These are phyloP conservation scores for Anser cygnoides DNA, from an alignment of 2,113 vertebrate genomes.

Conservation along the genomic window DNA sequence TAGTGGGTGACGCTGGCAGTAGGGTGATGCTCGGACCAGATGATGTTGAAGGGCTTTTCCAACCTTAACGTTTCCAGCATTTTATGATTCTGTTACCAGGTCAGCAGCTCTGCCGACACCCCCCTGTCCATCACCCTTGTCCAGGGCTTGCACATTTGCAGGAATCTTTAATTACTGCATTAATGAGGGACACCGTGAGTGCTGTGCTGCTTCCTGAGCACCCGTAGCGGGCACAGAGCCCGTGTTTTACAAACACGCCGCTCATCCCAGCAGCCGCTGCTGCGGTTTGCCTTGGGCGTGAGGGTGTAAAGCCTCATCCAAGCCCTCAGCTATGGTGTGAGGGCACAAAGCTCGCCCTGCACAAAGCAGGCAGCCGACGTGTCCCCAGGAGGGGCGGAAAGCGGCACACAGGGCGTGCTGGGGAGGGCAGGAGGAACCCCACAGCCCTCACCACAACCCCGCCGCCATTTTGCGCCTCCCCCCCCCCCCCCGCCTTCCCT, in stretches of 20 bases:
- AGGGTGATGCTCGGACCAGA: no score
- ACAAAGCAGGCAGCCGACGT: fast-evolving
- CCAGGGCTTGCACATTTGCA: fast-evolving
- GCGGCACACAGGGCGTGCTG: no score
- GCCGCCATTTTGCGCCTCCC: neutral
- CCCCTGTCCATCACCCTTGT: fast-evolving
- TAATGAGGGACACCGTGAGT: fast-evolving
- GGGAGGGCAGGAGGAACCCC: no score
- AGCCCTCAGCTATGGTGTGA: neutral
- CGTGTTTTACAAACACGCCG: neutral
- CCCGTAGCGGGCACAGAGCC: fast-evolving
- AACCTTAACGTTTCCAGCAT: no score
- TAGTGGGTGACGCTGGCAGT: no score
- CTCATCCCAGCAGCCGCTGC: neutral
- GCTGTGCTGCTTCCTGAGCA: neutral
- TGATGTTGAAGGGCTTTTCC: no score
- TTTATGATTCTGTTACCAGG: no score
- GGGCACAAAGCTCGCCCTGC: fast-evolving
- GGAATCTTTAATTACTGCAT: neutral
- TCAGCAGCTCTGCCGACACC: neutral
- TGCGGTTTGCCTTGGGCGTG: neutral
- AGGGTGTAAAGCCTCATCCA: neutral
- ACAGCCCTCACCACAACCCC: no score
- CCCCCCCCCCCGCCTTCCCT: neutral
- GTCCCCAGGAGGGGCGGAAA: no score